Percentiles rank a stretch among this genome's conserved stretches.
phyloP scores from a whole-genome alignment of 2,113 vertebrate genomes.

The Apeltes quadracus region DNA sequence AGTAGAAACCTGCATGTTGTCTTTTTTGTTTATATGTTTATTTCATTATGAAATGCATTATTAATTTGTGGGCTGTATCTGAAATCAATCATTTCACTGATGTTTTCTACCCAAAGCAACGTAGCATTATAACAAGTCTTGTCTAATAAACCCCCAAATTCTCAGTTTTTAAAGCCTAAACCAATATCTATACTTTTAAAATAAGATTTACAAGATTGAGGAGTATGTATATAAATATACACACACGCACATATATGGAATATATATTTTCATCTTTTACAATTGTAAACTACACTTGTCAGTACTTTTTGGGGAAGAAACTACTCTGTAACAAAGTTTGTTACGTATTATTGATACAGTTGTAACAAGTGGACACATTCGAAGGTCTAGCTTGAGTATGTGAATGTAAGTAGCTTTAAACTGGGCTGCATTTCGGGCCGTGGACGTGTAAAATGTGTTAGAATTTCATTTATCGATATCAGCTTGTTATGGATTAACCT shows the following conservation, averaged over 20 bases:
- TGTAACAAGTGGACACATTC: not conserved
- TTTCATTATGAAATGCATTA: slow-evolving; percentile 5
- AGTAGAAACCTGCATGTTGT: slow-evolving; percentile 2
- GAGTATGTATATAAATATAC: not conserved
- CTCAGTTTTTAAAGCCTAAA: slow-evolving; percentile 58
- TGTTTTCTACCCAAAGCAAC: slow-evolving; percentile 51
- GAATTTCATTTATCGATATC: not conserved
- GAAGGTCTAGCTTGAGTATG: not conserved
- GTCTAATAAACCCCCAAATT: slow-evolving; percentile 86
- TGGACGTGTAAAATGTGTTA: not conserved
- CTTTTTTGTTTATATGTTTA: not conserved
- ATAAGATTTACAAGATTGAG: not conserved
- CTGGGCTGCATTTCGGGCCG: not conserved
- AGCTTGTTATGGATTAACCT: not conserved
- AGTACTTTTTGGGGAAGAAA: not conserved
- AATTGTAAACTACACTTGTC: not conserved
- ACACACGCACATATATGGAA: not conserved
- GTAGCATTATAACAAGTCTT: slow-evolving; percentile 85
- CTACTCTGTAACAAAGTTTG: not conserved
- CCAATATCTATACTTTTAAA: not conserved
- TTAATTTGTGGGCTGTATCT: slow-evolving; percentile 1
- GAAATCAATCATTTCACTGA: slow-evolving; percentile 4
- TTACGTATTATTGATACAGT: not conserved
- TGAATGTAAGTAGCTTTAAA: not conserved
- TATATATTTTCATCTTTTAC: not conserved